Percentiles rank a stretch among this genome's conserved stretches.
Conservation (phyloP, 2,797 vertebrate species). For the Dendrocincla tyrannina region DNA sequence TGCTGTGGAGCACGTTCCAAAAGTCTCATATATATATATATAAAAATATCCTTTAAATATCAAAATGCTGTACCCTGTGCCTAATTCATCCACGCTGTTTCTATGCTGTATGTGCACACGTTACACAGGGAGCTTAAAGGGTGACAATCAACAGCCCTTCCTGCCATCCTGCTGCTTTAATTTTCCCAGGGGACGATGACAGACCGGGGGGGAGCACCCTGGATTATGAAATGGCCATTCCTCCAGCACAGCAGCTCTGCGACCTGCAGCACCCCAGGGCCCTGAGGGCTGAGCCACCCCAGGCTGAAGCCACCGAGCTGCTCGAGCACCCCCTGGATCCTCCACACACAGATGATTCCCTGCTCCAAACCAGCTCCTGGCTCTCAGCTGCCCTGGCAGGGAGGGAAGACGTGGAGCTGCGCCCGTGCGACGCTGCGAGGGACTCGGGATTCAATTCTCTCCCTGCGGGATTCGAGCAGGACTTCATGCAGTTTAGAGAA, state of each 20-base stretch:
- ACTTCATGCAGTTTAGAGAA: conserved; percentile 11
- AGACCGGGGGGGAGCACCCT: background rate
- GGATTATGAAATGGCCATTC: background rate
- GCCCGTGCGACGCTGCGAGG: background rate
- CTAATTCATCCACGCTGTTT: background rate
- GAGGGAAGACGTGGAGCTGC: background rate
- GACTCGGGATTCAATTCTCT: conserved; percentile 3
- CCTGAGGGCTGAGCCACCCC: background rate
- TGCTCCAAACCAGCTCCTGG: fast-evolving
- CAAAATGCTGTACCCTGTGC: background rate
- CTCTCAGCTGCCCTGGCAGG: background rate
- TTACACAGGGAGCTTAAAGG: background rate
- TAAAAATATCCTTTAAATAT: background rate
- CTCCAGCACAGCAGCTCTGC: fast-evolving
- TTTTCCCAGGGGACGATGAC: background rate
- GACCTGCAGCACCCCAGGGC: background rate
- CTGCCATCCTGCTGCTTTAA: background rate
- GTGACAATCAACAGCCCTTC: background rate
- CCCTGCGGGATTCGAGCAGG: background rate
- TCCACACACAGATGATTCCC: fast-evolving
- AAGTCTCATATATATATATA: background rate
- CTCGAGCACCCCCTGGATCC: background rate
- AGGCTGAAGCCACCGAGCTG: background rate
- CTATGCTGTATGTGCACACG: background rate
- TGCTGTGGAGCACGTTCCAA: background rate